phyloP scores from a whole-genome alignment of 1,140 invertebrate genomes.

The Cydia strobilella region DNA sequence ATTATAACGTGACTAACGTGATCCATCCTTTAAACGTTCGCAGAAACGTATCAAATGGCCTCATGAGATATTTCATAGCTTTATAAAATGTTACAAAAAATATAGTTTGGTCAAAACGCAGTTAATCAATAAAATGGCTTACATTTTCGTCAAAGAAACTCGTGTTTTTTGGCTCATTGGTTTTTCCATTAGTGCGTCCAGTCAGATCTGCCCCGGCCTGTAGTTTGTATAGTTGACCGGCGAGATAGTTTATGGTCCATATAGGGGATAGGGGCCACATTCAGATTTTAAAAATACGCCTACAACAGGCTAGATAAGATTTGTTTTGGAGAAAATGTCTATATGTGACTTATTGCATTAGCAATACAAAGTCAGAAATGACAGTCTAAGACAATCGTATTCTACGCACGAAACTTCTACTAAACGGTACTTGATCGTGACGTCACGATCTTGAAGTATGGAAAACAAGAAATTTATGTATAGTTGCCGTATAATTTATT shows the following conservation, averaged over 20 bases:
- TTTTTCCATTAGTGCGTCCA: slow-evolving; percentile 33
- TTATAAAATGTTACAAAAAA: slow-evolving; percentile 8
- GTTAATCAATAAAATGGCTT: slow-evolving; percentile 18
- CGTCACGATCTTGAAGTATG: too few relatives aligned
- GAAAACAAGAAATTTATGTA: too few relatives aligned
- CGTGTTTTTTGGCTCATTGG: slow-evolving; percentile 34
- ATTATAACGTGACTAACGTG: not conserved
- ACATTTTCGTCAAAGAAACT: slow-evolving; percentile 29
- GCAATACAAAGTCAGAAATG: too few relatives aligned
- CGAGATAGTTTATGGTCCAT: not conserved
- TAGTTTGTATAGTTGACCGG: too few relatives aligned
- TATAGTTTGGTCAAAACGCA: not conserved
- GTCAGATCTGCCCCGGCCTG: not conserved
- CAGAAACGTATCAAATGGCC: not conserved
- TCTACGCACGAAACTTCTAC: too few relatives aligned
- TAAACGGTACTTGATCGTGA: too few relatives aligned
- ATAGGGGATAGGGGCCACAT: not conserved
- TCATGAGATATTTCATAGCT: slow-evolving; percentile 1
- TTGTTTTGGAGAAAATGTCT: too few relatives aligned
- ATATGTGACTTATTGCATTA: too few relatives aligned
- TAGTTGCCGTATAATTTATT: too few relatives aligned
- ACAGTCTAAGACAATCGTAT: too few relatives aligned
- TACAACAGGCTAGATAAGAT: too few relatives aligned
- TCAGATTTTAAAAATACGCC: too few relatives aligned
- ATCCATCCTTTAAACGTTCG: not conserved